Evolutionary conservation across 2,888 invertebrate species (phyloP).

Genomic region (Stenchaetothrips biformis): DNA sequence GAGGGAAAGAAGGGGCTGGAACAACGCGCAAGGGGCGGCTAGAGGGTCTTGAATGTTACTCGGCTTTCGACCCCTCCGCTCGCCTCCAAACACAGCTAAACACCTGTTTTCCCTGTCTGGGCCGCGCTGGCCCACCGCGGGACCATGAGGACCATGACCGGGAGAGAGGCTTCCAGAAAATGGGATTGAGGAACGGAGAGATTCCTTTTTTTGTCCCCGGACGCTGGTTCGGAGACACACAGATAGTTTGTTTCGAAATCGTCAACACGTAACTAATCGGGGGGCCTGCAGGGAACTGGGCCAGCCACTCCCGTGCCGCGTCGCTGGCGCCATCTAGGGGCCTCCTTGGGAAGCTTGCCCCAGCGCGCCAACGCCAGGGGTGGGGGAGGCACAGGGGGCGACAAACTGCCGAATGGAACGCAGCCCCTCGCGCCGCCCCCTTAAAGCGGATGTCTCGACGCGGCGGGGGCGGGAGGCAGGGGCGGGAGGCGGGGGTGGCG

Average conservation of each 20-base stretch:
- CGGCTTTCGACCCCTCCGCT: background rate
- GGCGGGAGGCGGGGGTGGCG: background rate
- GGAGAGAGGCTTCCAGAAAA: background rate
- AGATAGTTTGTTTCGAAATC: too few relatives aligned
- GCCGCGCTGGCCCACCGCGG: too few relatives aligned
- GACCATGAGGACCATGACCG: too few relatives aligned
- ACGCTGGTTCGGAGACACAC: too few relatives aligned
- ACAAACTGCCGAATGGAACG: too few relatives aligned
- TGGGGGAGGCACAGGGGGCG: background rate
- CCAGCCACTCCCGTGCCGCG: background rate
- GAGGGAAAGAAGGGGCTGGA: background rate
- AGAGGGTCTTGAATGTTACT: background rate
- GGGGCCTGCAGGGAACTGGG: too few relatives aligned
- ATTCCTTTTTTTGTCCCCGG: too few relatives aligned
- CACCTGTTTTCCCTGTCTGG: background rate
- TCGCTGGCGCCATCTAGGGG: background rate
- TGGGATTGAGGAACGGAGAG: too few relatives aligned
- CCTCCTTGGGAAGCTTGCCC: background rate
- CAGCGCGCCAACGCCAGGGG: background rate
- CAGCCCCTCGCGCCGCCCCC: background rate
- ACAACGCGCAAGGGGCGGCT: background rate
- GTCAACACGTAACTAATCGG: too few relatives aligned
- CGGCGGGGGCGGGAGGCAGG: background rate
- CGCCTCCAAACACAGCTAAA: background rate
- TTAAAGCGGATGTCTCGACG: slow-evolving; percentile 4